A percentile compares a stretch with the other conserved stretches of the same genome.
Evolutionary conservation across 2,888 invertebrate genomes (phyloP).

Genomic region (Heliconius hortense): DNA sequence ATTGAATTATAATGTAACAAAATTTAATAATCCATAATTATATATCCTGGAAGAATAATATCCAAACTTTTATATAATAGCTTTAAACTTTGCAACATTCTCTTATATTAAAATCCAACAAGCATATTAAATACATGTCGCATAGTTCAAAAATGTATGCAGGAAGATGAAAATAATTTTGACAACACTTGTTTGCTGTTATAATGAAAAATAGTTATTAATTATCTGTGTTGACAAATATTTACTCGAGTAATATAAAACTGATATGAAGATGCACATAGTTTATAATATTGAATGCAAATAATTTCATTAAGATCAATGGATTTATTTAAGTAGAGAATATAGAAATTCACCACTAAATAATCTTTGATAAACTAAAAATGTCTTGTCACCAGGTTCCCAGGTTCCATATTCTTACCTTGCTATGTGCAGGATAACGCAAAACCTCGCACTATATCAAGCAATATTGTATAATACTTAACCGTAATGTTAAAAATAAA

Average conservation of each 20-base stretch:
- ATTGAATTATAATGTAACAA: no score
- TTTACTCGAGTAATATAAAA: no score
- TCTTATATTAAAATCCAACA: not conserved
- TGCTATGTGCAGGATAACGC: not conserved
- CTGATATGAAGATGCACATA: not conserved
- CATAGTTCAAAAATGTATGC: not conserved
- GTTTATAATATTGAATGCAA: not conserved
- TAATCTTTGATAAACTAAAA: no score
- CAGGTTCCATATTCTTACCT: not conserved
- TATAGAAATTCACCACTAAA: no score
- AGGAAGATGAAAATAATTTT: not conserved
- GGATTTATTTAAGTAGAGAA: no score
- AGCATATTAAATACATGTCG: not conserved
- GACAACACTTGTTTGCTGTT: not conserved
- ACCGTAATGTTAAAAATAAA: no score
- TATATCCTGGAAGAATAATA: not conserved
- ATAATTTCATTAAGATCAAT: no score
- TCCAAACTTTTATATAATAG: not conserved
- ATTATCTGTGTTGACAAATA: not conserved
- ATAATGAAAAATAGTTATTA: not conserved
- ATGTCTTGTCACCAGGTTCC: no score
- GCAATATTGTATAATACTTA: no score
- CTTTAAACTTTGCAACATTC: not conserved
- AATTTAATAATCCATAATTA: not conserved
- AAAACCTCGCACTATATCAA: no score